These are phyloP conservation scores for Melanotaenia trifasciata DNA, from an alignment of 2,797 vertebrate species.

Conservation along the genomic window DNA sequence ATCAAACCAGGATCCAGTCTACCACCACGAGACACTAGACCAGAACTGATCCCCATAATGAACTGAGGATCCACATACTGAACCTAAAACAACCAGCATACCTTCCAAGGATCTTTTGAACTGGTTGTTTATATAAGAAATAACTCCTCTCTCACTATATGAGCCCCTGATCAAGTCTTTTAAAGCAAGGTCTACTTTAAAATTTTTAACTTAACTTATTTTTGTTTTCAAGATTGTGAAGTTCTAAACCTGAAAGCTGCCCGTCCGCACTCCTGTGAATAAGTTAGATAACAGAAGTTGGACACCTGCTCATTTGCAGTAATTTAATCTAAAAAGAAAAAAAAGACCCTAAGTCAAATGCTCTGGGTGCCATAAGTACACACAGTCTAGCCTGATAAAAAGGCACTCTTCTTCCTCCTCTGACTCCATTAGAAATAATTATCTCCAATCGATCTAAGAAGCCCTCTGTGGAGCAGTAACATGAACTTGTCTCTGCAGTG, in stretches of 20 bases:
- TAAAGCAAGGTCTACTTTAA: too few species aligned
- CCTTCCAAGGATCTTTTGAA: too few species aligned
- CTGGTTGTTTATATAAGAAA: too few species aligned
- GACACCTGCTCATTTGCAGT: conserved; percentile 14
- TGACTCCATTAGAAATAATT: conserved; percentile 75
- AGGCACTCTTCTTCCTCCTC: conserved; percentile 43
- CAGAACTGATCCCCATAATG: too few species aligned
- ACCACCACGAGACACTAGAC: too few species aligned
- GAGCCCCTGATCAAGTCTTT: too few species aligned
- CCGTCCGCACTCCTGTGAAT: background rate
- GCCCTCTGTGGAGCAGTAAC: conserved; percentile 49
- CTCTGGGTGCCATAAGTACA: conserved; percentile 26
- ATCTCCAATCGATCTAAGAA: conserved; percentile 64
- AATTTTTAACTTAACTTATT: too few species aligned
- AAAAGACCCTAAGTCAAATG: conserved; percentile 15
- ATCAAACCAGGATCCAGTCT: too few species aligned
- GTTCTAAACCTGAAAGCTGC: background rate
- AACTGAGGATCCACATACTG: too few species aligned
- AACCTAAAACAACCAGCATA: too few species aligned
- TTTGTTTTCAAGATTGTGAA: too few species aligned
- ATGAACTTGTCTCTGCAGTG: conserved; percentile 47
- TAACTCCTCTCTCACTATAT: too few species aligned
- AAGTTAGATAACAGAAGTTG: background rate
- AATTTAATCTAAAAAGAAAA: conserved; percentile 26
- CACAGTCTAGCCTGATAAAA: conserved; percentile 31